Percentiles rank a stretch among this genome's conserved stretches.
Conservation (phyloP, 1,140 invertebrate genomes). For the Teleopsis dalmanni region DNA sequence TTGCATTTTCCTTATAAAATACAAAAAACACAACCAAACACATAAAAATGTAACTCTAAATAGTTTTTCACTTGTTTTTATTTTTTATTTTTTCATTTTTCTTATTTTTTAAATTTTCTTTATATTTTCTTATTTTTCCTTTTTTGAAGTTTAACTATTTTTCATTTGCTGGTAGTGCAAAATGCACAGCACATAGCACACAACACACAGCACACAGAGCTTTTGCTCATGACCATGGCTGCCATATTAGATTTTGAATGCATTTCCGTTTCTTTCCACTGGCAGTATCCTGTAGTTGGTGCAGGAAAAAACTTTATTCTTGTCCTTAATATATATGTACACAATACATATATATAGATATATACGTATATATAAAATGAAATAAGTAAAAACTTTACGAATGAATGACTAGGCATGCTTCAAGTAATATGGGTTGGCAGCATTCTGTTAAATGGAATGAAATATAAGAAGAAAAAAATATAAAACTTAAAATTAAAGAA, state of each 20-base stretch:
- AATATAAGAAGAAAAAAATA: neutral
- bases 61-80: too few species aligned
- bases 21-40: too few species aligned
- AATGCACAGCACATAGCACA: neutral
- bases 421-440: slow-evolving; percentile 9
- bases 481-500: neutral
- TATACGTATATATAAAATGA: neutral
- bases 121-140: slow-evolving; percentile 23
- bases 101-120: slow-evolving; percentile 7
- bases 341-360: neutral
- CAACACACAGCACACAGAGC: neutral
- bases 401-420: slow-evolving; percentile 19
- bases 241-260: slow-evolving; percentile 45
- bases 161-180: neutral
- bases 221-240: slow-evolving; percentile 41
- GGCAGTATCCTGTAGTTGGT: slow-evolving; percentile 11
- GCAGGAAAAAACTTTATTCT: slow-evolving; percentile 16
- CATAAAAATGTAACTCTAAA: too few species aligned
- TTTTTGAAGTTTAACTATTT: neutral
- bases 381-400: slow-evolving; percentile 7
- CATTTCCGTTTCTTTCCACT: slow-evolving; percentile 29
- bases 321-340: too few species aligned
- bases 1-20: slow-evolving; percentile 42
- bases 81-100: neutral
- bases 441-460: slow-evolving; percentile 7